These are phyloP conservation scores for Hypsopygia costalis DNA, from an alignment of 2,888 invertebrate species.

Conservation along the genomic window DNA sequence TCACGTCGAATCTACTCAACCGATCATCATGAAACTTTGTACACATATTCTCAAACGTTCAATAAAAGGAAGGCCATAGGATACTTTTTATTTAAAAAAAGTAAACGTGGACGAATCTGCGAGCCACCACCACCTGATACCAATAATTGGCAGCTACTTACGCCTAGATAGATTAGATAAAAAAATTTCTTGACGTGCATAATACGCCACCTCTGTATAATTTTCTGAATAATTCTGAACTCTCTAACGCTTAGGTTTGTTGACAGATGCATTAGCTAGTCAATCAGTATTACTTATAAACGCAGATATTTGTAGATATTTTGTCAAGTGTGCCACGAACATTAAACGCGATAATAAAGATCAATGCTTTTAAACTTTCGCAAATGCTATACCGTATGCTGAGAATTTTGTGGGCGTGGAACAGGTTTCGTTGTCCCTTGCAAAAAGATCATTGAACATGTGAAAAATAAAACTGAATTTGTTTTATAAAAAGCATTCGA, in stretches of 20 bases:
- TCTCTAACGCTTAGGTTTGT: neutral
- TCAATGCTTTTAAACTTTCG: slow-evolving; percentile 27
- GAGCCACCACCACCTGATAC: too few relatives aligned
- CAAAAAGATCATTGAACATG: slow-evolving; percentile 30
- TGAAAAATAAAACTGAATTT: slow-evolving; percentile 23
- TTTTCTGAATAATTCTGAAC: too few relatives aligned
- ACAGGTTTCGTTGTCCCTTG: slow-evolving; percentile 41
- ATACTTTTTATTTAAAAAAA: too few relatives aligned
- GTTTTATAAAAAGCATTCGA: slow-evolving; percentile 24
- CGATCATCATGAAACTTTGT: too few relatives aligned
- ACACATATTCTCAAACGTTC: too few relatives aligned
- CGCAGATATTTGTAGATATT: neutral
- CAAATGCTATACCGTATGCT: slow-evolving; percentile 28
- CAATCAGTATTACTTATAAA: neutral
- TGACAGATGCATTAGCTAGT: neutral
- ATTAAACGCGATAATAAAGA: neutral
- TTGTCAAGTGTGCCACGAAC: neutral
- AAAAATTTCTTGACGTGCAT: too few relatives aligned
- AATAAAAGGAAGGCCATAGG: too few relatives aligned
- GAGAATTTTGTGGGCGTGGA: slow-evolving; percentile 45
- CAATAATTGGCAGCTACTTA: too few relatives aligned
- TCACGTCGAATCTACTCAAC: too few relatives aligned
- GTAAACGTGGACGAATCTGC: too few relatives aligned
- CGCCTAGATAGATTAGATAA: too few relatives aligned
- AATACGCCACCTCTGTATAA: too few relatives aligned